Conservation (phyloP, 1,140 invertebrate genomes). For the Cherax destructor region DNA sequence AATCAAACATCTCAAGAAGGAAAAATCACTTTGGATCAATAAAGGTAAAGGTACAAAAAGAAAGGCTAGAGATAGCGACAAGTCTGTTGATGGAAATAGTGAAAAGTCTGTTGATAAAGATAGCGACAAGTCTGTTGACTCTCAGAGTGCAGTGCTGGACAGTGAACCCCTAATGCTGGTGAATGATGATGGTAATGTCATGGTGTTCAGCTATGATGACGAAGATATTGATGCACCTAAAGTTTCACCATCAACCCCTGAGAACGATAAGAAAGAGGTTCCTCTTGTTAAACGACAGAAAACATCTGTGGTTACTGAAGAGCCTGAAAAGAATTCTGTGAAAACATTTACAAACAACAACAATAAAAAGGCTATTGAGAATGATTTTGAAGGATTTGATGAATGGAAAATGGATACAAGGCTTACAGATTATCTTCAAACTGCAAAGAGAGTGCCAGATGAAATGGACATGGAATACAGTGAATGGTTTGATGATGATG, state of each 20-base stretch:
- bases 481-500: constrained; percentile 56
- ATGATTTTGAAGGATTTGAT: constrained; percentile 57
- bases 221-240: neutral
- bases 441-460: constrained; percentile 14
- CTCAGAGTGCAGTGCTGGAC: neutral
- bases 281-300: neutral
- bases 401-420: constrained; percentile 24
- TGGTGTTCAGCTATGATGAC: constrained; percentile 33
- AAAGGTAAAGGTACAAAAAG: neutral
- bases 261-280: neutral
- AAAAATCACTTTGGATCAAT: constrained; percentile 5
- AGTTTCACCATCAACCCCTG: neutral
- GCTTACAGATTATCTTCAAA: constrained; percentile 44
- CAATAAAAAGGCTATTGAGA: neutral
- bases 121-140: neutral
- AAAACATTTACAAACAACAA: constrained; percentile 20
- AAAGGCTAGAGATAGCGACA: neutral
- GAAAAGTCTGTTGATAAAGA: neutral
- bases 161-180: constrained; percentile 16
- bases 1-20: neutral
- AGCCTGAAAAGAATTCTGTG: neutral
- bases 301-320: neutral
- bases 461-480: constrained; percentile 59
- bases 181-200: constrained; percentile 44
- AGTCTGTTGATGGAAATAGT: neutral